phyloP scores from a whole-genome alignment of 2,888 invertebrate species.

The Mimas tiliae region DNA sequence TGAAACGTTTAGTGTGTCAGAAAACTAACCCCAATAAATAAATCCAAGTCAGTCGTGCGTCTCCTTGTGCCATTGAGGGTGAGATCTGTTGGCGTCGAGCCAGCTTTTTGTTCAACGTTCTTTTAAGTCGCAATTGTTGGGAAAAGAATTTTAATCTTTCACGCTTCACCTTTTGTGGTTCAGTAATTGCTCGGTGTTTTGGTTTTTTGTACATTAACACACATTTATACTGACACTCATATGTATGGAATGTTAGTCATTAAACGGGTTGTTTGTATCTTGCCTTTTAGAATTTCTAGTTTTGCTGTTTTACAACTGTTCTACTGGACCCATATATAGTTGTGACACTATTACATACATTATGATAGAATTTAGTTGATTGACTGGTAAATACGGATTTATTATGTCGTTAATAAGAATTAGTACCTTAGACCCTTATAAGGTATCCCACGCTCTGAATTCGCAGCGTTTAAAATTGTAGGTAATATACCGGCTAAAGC shows the following conservation, averaged over 20 bases:
- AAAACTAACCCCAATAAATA: slow-evolving; percentile 66
- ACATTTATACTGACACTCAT: slow-evolving; percentile 18
- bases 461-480: neutral
- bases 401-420: neutral
- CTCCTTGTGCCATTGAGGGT: slow-evolving; percentile 54
- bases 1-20: slow-evolving; percentile 54
- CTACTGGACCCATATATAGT: neutral
- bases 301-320: neutral
- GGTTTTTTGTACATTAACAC: slow-evolving; percentile 22
- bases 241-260: slow-evolving; percentile 15
- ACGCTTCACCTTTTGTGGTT: slow-evolving; percentile 43
- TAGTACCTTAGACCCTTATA: neutral
- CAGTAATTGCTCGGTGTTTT: slow-evolving; percentile 40
- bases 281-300: slow-evolving; percentile 2
- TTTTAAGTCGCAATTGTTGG: slow-evolving; percentile 55
- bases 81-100: slow-evolving; percentile 65
- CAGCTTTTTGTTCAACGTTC: slow-evolving; percentile 60
- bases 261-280: slow-evolving; percentile 6
- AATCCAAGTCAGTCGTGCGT: slow-evolving; percentile 59
- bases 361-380: neutral
- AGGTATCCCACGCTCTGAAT: neutral
- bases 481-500: too few relatives aligned
- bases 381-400: neutral
- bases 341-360: neutral
- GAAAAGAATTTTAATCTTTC: slow-evolving; percentile 67